Percentiles rank a stretch among this genome's conserved stretches.
phyloP scores from a whole-genome alignment of 2,888 invertebrate species.

The Phengaris alcon region DNA sequence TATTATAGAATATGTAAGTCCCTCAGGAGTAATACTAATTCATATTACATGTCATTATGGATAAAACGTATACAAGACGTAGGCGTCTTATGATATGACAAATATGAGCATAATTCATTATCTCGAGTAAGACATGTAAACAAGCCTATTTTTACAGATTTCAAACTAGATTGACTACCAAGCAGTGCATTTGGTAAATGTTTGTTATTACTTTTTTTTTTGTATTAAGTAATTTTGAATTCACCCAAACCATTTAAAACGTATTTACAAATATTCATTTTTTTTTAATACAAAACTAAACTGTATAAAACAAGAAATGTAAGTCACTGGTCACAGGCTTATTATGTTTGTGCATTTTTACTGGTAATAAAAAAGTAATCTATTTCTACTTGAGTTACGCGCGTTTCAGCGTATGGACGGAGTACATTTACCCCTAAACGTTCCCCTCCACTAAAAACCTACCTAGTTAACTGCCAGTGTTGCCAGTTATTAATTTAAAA shows the following conservation, averaged over 20 bases:
- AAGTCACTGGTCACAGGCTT: background rate
- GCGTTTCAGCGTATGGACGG: slow-evolving; percentile 58
- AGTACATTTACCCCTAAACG: slow-evolving; percentile 49
- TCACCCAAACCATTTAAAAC: background rate
- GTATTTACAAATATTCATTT: background rate
- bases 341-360: background rate
- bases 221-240: background rate
- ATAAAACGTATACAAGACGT: slow-evolving; percentile 17
- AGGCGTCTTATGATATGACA: slow-evolving; percentile 22
- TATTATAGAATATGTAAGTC: background rate
- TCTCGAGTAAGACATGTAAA: slow-evolving; percentile 11
- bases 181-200: background rate
- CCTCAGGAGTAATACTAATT: slow-evolving; percentile 2
- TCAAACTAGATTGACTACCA: background rate
- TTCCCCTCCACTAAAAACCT: slow-evolving; percentile 32
- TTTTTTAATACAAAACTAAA: background rate
- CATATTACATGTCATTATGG: slow-evolving; percentile 18
- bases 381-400: slow-evolving; percentile 41
- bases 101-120: slow-evolving; percentile 16
- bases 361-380: background rate
- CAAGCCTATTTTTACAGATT: background rate
- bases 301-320: background rate
- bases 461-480: background rate
- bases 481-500: slow-evolving; percentile 3
- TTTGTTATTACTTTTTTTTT: background rate